Evolutionary conservation across 23 tunicate genomes (phyloP), one percentile per base, ranked within the genome.

Genomic region (Diplosoma virens): DNA sequence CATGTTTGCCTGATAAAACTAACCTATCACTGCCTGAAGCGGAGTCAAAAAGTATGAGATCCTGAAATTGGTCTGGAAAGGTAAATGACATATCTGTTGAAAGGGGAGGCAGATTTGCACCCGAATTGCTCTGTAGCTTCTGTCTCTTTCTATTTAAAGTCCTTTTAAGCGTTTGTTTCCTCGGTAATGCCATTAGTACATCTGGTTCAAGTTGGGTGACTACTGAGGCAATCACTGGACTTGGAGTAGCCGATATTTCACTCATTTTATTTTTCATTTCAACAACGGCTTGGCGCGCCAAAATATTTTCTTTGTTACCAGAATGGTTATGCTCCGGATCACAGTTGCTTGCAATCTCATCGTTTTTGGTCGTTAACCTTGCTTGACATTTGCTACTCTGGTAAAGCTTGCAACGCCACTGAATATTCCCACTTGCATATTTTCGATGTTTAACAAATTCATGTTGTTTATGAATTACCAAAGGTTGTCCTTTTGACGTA

Each of bases 201-300:
- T 48, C 61, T 72, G 78, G 78, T 72, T 72, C 78, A 72, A 72
- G 78, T 30, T 48, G 78, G 61, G 78, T 72, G 33, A 47, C 46
- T 48, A 72, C 78, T 72, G 33, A 72, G 61, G 60, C 78, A 48
- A 72, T 72, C 61, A 72, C 60, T 72, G 78, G 61, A 25, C 60
- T 72, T 72, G 61, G 60, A 47, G 78, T 72, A 72, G 60, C 60
- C 61, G 61, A 72, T 72, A 47, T 33, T 24, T 47, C 78, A 47
- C 60, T 48, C 78, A 72, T 72, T 72, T 48, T 72, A 48, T 72
- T 61, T 72, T 72, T 72, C 78, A 47, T 72, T 72, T 72, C 78
- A 72, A 48, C 78, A 48, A 72, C 60, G 60, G 78, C 78, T 72
- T 72, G 78, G 60, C 78, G 78, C 78, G 78, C 78, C 61, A 72